Conservation (phyloP, 2,797 vertebrate species). For the Anguilla megastoma region DNA sequence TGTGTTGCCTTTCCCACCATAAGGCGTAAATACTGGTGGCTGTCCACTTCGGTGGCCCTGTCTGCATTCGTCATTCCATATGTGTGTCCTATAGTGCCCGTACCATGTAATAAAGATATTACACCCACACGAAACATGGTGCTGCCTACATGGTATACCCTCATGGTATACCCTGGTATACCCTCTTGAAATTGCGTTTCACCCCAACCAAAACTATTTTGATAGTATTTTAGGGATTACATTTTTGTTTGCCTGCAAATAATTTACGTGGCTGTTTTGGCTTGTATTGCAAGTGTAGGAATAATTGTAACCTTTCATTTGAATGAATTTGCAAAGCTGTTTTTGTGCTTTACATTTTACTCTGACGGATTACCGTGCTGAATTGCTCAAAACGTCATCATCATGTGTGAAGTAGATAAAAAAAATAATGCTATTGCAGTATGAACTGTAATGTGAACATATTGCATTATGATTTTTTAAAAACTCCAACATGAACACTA, state of each 20-base stretch:
- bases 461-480: background rate
- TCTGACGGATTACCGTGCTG: background rate
- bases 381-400: background rate
- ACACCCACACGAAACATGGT: background rate
- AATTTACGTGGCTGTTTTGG: background rate
- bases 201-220: background rate
- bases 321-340: slow-evolving; percentile 4
- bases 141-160: background rate
- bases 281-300: background rate
- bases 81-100: background rate
- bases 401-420: background rate
- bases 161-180: background rate
- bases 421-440: background rate
- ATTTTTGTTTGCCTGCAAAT: background rate
- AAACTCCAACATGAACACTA: background rate
- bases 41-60: background rate
- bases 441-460: background rate
- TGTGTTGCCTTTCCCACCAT: background rate
- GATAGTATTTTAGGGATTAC: background rate
- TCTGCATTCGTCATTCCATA: background rate
- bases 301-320: background rate
- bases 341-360: slow-evolving; percentile 5
- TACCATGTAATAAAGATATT: background rate
- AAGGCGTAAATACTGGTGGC: background rate
- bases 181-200: background rate